Conservation (phyloP, 92 coral and sea anemone genomes). For the Scolanthus callimorphus region DNA sequence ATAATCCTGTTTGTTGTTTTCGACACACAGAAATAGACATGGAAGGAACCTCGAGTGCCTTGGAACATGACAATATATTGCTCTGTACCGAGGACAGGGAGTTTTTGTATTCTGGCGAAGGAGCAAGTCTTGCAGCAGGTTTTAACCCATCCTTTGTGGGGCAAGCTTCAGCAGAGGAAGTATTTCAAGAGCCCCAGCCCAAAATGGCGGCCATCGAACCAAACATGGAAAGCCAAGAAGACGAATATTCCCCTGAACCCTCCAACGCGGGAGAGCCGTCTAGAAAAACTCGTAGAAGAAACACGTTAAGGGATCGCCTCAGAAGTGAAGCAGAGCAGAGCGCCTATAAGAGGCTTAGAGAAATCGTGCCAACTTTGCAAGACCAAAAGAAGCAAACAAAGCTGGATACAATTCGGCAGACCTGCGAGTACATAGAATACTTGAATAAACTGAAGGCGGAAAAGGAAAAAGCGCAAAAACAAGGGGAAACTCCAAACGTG, state of each 20-base stretch:
- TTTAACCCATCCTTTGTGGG: constrained; percentile 11
- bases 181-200: constrained; percentile 13
- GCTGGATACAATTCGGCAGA: constrained; percentile 67
- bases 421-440: constrained; percentile 61
- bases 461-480: no score
- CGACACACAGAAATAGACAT: no score
- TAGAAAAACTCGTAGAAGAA: constrained; percentile 52
- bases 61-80: constrained; percentile 44
- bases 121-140: constrained; percentile 8
- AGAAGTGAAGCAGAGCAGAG: constrained; percentile 78
- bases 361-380: constrained; percentile 63
- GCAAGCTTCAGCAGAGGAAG: no score
- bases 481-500: no score
- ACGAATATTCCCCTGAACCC: constrained; percentile 6
- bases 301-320: constrained; percentile 49
- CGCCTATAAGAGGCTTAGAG: constrained; percentile 72
- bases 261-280: constrained; percentile 19
- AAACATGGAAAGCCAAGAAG: no score
- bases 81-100: constrained; percentile 79
- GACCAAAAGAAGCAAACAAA: constrained; percentile 60
- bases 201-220: no score
- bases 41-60: constrained; percentile 31
- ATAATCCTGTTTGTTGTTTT: no score
- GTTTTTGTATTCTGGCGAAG: constrained; percentile 60
- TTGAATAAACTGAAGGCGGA: constrained; percentile 39